Percentiles rank a stretch among this genome's conserved stretches.
phyloP scores from a whole-genome alignment of 2,113 vertebrate genomes.

The Clarias macrocephalus region DNA sequence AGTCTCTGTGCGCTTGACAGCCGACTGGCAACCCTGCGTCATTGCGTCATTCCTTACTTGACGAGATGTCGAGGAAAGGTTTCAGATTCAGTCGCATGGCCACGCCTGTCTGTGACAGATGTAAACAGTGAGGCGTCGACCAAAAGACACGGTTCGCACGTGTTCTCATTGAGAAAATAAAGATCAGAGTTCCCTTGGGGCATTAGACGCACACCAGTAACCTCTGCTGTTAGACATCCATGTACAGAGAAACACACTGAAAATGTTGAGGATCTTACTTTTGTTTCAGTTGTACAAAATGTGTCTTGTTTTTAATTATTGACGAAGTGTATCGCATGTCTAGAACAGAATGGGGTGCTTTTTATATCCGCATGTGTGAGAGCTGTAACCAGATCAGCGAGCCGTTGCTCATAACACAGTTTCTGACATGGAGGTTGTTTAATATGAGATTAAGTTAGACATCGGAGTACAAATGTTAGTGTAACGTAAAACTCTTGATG shows the following conservation, averaged over 20 bases:
- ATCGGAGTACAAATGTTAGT: not conserved
- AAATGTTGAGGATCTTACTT: not conserved
- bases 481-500: not conserved
- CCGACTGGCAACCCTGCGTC: not conserved
- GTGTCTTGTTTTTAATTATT: conserved; percentile 18
- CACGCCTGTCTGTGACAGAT: conserved; percentile 53
- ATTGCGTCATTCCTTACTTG: not conserved
- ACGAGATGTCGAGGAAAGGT: not conserved
- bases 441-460: not conserved
- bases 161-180: conserved; percentile 51
- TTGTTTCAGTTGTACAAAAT: not conserved
- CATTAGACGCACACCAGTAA: not conserved
- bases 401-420: not conserved
- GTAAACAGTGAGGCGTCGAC: conserved; percentile 73
- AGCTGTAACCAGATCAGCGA: not conserved
- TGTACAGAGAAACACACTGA: not conserved
- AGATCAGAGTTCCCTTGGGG: not conserved
- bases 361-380: not conserved
- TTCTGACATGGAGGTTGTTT: not conserved
- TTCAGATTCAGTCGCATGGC: not conserved
- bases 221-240: not conserved
- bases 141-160: conserved; percentile 31
- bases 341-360: not conserved
- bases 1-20: not conserved
- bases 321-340: not conserved